These are phyloP conservation scores for Petrolisthes manimaculis DNA, from an alignment of 2,888 invertebrate genomes.

Conservation along the genomic window DNA sequence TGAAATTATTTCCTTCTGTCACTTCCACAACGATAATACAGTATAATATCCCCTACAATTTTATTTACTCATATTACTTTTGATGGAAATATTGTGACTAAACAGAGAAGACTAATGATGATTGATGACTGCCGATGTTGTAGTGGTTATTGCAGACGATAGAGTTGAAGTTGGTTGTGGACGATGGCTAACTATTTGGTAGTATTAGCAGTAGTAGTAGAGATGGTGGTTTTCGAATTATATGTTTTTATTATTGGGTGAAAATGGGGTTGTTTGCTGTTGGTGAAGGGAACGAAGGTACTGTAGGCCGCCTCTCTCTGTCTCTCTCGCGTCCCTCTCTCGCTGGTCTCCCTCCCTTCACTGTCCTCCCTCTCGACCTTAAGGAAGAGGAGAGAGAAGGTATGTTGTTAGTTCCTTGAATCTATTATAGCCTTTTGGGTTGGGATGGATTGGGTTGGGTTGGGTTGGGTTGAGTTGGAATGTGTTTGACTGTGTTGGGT, in stretches of 20 bases:
- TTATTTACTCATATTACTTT: no score
- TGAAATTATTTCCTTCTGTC: no score
- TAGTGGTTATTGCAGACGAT: neutral
- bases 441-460: conserved; percentile 11
- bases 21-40: no score
- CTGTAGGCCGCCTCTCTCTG: conserved; percentile 32
- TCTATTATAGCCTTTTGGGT: neutral
- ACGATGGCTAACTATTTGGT: conserved; percentile 19
- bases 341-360: conserved; percentile 53
- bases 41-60: no score
- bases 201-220: conserved; percentile 30
- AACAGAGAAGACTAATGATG: no score
- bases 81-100: no score
- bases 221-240: conserved; percentile 14
- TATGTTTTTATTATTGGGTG: no score
- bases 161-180: neutral
- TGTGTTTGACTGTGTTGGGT: neutral
- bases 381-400: conserved; percentile 57
- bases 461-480: neutral
- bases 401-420: conserved; percentile 48
- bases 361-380: conserved; percentile 56
- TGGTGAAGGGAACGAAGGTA: conserved; percentile 57
- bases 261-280: neutral
- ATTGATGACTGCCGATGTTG: no score
- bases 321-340: conserved; percentile 35